These are phyloP conservation scores for Bilobella aurantiaca DNA, from an alignment of 1,140 invertebrate species.

Conservation along the genomic window DNA sequence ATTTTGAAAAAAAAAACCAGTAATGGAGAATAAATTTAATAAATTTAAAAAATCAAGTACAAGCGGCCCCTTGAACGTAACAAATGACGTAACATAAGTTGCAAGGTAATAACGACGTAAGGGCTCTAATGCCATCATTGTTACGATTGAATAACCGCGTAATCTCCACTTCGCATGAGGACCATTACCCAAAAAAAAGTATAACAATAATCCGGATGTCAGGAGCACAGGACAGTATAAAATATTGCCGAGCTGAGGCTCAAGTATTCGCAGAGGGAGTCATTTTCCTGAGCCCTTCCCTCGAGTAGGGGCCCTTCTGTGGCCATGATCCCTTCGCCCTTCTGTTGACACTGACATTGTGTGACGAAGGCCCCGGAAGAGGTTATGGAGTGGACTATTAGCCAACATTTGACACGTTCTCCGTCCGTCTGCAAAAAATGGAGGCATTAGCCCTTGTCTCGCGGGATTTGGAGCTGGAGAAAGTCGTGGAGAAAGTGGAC, in stretches of 20 bases:
- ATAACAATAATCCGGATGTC: not conserved
- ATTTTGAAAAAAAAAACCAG: too few species aligned
- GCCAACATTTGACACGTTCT: not conserved
- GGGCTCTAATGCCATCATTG: not conserved
- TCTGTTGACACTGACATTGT: not conserved
- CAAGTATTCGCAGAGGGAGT: not conserved
- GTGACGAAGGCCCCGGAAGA: not conserved
- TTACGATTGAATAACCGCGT: not conserved
- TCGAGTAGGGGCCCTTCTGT: not conserved
- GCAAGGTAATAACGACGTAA: not conserved
- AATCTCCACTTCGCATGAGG: not conserved
- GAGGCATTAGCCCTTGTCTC: too few species aligned
- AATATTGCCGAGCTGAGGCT: not conserved
- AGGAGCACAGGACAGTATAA: not conserved
- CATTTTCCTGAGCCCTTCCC: not conserved
- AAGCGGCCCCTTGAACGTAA: too few species aligned
- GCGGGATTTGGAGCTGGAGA: not conserved
- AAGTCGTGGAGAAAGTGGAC: not conserved
- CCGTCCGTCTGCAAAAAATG: too few species aligned
- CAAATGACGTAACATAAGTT: not conserved
- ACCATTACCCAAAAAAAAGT: not conserved
- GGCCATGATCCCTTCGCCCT: not conserved
- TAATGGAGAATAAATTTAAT: too few species aligned
- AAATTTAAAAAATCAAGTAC: too few species aligned
- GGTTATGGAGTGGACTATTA: slow-evolving; percentile 8